phyloP scores from a whole-genome alignment of 1,140 invertebrate species.

The Rhopalosiphum maidis region DNA sequence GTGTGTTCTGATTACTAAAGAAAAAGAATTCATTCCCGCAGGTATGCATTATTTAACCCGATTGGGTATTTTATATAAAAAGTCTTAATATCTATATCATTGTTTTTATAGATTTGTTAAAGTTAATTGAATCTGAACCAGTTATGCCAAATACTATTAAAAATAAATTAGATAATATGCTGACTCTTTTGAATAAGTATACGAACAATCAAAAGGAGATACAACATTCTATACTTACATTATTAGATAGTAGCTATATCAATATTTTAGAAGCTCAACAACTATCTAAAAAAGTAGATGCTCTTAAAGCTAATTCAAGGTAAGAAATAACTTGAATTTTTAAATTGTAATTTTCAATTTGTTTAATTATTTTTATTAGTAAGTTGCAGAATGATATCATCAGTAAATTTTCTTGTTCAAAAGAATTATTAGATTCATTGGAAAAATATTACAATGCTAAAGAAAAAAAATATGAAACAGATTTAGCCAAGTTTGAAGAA shows the following conservation, averaged over 20 bases:
- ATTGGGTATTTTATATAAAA: neutral
- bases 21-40: slow-evolving; percentile 38
- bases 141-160: neutral
- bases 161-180: slow-evolving; percentile 28
- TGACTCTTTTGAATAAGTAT: slow-evolving; percentile 43
- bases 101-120: slow-evolving; percentile 30
- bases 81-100: neutral
- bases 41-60: neutral
- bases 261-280: slow-evolving; percentile 32
- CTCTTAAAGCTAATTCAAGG: neutral
- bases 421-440: neutral
- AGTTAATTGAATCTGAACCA: neutral
- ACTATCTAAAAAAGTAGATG: slow-evolving; percentile 31
- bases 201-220: slow-evolving; percentile 21
- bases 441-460: neutral
- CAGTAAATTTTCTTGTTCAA: neutral
- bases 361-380: neutral
- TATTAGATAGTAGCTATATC: slow-evolving; percentile 32
- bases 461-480: slow-evolving; percentile 27
- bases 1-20: neutral
- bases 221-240: neutral
- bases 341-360: neutral
- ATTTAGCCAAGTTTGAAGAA: neutral
- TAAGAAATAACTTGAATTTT: slow-evolving; percentile 6
- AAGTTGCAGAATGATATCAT: slow-evolving; percentile 27